A percentile compares a stretch with the other conserved stretches of the same genome.
phyloP scores from a whole-genome alignment of 2,888 invertebrate genomes.

The Xestoiulus laeticollis region DNA sequence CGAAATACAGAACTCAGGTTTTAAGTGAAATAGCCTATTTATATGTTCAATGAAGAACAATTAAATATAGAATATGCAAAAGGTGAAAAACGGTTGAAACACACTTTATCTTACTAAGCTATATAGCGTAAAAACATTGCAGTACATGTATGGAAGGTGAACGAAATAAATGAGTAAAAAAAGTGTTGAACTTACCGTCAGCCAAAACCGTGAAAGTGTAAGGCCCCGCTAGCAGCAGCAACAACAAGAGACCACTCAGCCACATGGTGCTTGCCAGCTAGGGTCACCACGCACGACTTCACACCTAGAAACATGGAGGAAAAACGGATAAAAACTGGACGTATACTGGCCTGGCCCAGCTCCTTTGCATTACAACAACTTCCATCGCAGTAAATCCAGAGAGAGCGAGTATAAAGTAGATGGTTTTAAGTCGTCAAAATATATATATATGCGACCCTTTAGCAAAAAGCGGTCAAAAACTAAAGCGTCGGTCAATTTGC shows the following conservation, averaged over 20 bases:
- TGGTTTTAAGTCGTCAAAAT: too few species aligned
- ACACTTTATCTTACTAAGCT: background rate
- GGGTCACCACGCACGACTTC: conserved; percentile 39
- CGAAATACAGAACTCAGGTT: too few species aligned
- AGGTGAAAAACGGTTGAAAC: too few species aligned
- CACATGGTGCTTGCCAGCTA: conserved; percentile 49
- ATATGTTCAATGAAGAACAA: too few species aligned
- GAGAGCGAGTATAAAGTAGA: too few species aligned
- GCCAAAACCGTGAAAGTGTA: conserved; percentile 49
- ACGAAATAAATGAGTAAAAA: background rate
- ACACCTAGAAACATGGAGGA: conserved; percentile 53
- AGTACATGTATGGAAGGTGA: too few species aligned
- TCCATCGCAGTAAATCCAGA: conserved; percentile 11
- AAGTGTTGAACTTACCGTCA: conserved; percentile 48
- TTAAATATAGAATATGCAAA: too few species aligned
- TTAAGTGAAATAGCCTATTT: too few species aligned
- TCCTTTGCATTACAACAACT: background rate
- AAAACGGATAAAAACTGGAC: conserved; percentile 49
- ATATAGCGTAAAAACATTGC: too few species aligned
- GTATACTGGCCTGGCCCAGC: conserved; percentile 49
- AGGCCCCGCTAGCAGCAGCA: conserved; percentile 46
- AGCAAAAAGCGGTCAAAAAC: background rate
- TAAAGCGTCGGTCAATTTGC: background rate
- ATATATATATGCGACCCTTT: too few species aligned
- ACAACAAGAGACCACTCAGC: conserved; percentile 35